A percentile compares a stretch with the other conserved stretches of the same genome.
Conservation (phyloP, 2,888 invertebrate species). For the Drosophila hamatofila region DNA sequence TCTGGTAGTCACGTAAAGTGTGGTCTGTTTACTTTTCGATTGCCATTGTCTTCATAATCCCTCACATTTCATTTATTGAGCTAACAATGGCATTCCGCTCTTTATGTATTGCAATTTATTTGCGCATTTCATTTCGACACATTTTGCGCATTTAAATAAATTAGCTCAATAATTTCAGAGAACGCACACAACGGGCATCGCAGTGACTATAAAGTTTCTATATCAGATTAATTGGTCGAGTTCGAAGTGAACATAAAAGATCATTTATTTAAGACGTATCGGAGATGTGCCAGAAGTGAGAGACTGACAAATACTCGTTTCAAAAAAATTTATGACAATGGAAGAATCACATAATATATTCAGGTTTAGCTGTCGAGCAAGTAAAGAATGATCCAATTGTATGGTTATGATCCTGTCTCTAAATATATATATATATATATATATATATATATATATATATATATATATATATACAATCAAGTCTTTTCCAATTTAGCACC, state of each 20-base stretch:
- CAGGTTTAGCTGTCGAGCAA: not conserved
- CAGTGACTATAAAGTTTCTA: not conserved
- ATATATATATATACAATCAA: no score
- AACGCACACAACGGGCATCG: not conserved
- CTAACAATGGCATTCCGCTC: slow-evolving; percentile 23
- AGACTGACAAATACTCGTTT: not conserved
- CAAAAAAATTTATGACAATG: not conserved
- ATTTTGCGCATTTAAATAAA: slow-evolving; percentile 52
- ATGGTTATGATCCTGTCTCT: not conserved
- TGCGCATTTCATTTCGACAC: slow-evolving; percentile 59
- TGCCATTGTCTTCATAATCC: slow-evolving; percentile 12
- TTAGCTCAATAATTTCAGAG: slow-evolving; percentile 23
- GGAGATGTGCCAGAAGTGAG: not conserved
- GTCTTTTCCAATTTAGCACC: no score
- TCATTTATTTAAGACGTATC: not conserved
- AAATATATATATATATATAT: no score
- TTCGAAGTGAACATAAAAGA: slow-evolving; percentile 1
- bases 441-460: no score
- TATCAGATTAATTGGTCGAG: slow-evolving; percentile 5
- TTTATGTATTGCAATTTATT: slow-evolving; percentile 39
- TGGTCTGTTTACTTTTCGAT: not conserved
- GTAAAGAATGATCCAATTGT: not conserved
- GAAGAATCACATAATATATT: not conserved
- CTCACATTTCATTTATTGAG: not conserved
- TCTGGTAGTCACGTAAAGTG: not conserved